Evolutionary conservation across 2,113 vertebrate genomes (phyloP), one percentile per base, ranked within the genome.

Genomic region (Dicentrarchus labrax): DNA sequence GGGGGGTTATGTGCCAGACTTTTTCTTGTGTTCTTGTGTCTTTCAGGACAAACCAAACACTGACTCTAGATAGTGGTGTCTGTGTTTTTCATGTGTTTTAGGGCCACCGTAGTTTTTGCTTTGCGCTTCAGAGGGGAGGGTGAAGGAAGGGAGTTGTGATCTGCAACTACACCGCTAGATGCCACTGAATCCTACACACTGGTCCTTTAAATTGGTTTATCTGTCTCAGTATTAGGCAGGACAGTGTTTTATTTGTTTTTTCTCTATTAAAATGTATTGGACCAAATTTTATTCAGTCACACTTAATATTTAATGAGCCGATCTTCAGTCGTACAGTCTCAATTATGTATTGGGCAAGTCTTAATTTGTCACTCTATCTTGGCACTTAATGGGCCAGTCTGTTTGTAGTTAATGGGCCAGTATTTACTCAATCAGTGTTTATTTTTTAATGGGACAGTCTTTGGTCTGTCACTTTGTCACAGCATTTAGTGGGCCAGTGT

Each of bases 361-460:
- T 86, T 78, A 76, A 79, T 88, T 77, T 79, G 65, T 83, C 80
- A 75, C 83, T 91, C 80, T 60, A 47, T 82, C 59, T 80, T 83
- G 73, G 60, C 72, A 56, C 78, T 47, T 82, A 82, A 84, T 85
- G 67, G 67, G 54, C 62, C 64, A 15, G 59, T 47, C 24, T 78
- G 72, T 76, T 83, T 77, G 73, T 38, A 72, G 68, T 66, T 86
- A 90, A 85, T 84, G 81, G 83, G 54, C 78, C 76, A 41, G 61
- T 65, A 64, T 86, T 85, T 59, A 78, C 56, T 54, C 41, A 4
- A 78, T 85, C 71, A 76, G 57, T 86, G 65, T 83, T 86, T 71
- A 78, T 69, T 76, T 45, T 84, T 85, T 78, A 81, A 82, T 76
- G 83, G 71, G 50, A 4, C 41, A 24, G 66, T 72, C 78, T 75